phyloP scores from a whole-genome alignment of 2,888 invertebrate genomes.

The Biston stratarius region DNA sequence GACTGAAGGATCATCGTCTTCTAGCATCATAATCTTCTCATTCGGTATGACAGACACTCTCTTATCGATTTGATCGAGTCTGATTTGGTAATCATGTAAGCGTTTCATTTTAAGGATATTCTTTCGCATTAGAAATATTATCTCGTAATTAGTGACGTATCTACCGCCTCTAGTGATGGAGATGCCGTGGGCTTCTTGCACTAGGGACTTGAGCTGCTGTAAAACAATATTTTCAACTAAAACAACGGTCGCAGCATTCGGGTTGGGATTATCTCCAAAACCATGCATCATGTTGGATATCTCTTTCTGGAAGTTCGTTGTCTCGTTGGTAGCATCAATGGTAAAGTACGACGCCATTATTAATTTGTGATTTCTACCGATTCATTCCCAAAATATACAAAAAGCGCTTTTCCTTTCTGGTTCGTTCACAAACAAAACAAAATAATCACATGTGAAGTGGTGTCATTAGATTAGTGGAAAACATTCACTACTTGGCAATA shows the following conservation, averaged over 20 bases:
- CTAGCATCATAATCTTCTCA: constrained; percentile 68
- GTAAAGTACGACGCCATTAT: constrained; percentile 77
- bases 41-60: constrained; percentile 57
- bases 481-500: too few species aligned
- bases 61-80: constrained; percentile 82
- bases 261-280: constrained; percentile 95
- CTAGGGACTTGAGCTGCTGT: constrained; percentile 92
- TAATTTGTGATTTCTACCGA: background rate
- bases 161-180: constrained; percentile 88
- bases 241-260: constrained; percentile 92
- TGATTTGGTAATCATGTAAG: constrained; percentile 90
- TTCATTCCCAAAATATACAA: background rate
- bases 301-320: constrained; percentile 87
- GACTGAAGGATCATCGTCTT: constrained; percentile 82
- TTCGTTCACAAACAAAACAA: background rate
- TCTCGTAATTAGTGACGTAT: constrained; percentile 86
- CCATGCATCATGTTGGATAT: constrained; percentile 96
- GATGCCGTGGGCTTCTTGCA: constrained; percentile 91
- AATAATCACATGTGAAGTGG: too few species aligned
- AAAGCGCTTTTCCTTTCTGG: background rate
- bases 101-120: constrained; percentile 92
- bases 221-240: constrained; percentile 94
- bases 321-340: constrained; percentile 68
- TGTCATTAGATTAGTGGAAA: too few species aligned
- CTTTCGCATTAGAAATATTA: constrained; percentile 93